Percentiles rank a stretch among this genome's conserved stretches.
phyloP scores from a whole-genome alignment of 1,140 invertebrate species.

The Papilio glaucus region DNA sequence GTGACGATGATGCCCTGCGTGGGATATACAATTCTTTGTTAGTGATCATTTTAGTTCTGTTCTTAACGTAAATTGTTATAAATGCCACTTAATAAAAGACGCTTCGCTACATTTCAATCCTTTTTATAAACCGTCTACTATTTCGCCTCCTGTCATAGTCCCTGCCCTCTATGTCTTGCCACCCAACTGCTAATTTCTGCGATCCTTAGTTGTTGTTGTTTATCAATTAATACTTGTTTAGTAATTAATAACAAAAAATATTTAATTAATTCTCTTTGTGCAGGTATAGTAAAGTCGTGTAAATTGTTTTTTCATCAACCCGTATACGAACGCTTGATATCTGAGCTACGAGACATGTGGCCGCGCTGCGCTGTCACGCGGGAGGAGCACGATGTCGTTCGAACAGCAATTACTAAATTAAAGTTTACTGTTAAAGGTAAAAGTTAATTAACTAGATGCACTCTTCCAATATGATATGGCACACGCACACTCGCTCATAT shows the following conservation, averaged over 20 bases:
- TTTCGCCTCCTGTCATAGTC: too few species aligned
- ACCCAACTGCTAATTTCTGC: too few species aligned
- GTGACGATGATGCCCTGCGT: constrained; percentile 67
- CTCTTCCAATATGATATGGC: too few species aligned
- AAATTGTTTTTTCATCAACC: constrained; percentile 59
- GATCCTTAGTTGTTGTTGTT: too few species aligned
- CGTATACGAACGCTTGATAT: constrained; percentile 59
- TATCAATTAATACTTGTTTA: too few species aligned
- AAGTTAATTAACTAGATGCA: neutral
- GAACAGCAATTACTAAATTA: constrained; percentile 42
- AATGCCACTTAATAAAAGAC: too few species aligned
- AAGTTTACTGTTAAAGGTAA: constrained; percentile 52
- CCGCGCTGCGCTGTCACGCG: constrained; percentile 51
- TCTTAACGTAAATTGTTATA: neutral
- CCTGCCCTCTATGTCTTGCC: too few species aligned
- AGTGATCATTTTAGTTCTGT: neutral
- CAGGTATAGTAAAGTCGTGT: constrained; percentile 58
- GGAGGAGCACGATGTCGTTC: constrained; percentile 55
- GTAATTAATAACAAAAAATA: too few species aligned
- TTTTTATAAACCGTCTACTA: too few species aligned
- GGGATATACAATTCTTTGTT: constrained; percentile 57
- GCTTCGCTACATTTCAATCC: too few species aligned
- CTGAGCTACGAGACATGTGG: constrained; percentile 62
- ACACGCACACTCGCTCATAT: too few species aligned
- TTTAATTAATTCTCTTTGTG: constrained; percentile 8